Percentiles rank a stretch among this genome's conserved stretches.
Conservation (phyloP, 2,797 vertebrate species). For the Loris lydekkerianus region DNA sequence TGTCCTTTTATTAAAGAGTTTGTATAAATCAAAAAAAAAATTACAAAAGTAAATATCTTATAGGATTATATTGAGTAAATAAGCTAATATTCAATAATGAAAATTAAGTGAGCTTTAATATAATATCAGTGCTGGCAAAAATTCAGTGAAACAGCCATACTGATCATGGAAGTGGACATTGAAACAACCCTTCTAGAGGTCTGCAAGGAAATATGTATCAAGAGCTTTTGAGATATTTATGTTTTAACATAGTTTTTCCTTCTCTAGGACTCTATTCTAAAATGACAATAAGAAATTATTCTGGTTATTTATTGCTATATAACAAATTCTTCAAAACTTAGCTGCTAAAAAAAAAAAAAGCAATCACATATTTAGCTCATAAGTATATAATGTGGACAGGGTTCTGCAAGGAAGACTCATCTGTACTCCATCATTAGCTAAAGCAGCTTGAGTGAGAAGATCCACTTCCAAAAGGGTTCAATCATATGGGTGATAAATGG, state of each 20-base stretch:
- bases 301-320: background rate
- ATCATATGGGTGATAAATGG: background rate
- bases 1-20: slow-evolving; percentile 20
- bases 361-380: background rate
- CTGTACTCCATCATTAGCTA: background rate
- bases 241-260: background rate
- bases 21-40: background rate
- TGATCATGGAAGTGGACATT: background rate
- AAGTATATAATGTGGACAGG: background rate
- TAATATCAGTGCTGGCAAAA: background rate
- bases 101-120: background rate
- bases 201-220: background rate
- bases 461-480: background rate
- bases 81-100: background rate
- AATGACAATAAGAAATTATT: background rate
- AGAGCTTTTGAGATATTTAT: background rate
- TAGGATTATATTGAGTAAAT: background rate
- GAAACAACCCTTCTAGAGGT: background rate
- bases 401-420: background rate
- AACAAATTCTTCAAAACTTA: slow-evolving; percentile 26
- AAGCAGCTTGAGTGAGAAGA: background rate
- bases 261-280: slow-evolving; percentile 22
- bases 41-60: background rate
- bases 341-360: background rate
- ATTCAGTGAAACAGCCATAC: background rate